A percentile compares a stretch with the other conserved stretches of the same genome.
Evolutionary conservation across 2,113 vertebrate species (phyloP).

Genomic region (Litocranius walleri): DNA sequence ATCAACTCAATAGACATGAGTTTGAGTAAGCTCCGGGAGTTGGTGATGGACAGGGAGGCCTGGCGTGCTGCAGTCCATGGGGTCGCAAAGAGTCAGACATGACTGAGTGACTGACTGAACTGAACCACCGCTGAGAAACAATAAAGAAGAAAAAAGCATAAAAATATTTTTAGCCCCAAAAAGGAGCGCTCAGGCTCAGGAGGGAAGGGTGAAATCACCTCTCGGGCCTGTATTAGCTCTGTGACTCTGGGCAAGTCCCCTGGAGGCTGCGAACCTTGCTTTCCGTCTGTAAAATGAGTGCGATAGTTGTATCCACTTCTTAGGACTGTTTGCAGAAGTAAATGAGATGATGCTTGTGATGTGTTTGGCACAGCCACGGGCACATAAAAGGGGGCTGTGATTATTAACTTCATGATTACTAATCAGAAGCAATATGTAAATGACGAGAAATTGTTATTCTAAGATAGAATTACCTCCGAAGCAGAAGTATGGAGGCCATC

Average conservation of each 20-base stretch:
- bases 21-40: background rate
- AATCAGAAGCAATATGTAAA: background rate
- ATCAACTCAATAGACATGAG: background rate
- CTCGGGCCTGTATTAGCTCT: rapidly evolving
- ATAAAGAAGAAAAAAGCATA: background rate
- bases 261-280: rapidly evolving
- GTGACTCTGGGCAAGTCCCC: background rate
- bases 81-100: background rate
- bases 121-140: background rate
- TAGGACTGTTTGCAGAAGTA: rapidly evolving
- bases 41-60: background rate
- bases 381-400: rapidly evolving
- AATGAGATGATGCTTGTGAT: rapidly evolving
- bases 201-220: rapidly evolving
- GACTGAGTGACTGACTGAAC: background rate
- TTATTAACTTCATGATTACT: too few species aligned
- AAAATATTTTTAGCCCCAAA: background rate
- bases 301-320: rapidly evolving
- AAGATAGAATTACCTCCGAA: too few species aligned
- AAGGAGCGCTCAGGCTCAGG: background rate
- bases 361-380: rapidly evolving
- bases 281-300: rapidly evolving
- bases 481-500: rapidly evolving
- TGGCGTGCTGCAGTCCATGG: background rate
- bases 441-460: rapidly evolving